These are phyloP conservation scores for Dasyprocta punctata DNA, from an alignment of 2,113 vertebrate species.

Conservation along the genomic window DNA sequence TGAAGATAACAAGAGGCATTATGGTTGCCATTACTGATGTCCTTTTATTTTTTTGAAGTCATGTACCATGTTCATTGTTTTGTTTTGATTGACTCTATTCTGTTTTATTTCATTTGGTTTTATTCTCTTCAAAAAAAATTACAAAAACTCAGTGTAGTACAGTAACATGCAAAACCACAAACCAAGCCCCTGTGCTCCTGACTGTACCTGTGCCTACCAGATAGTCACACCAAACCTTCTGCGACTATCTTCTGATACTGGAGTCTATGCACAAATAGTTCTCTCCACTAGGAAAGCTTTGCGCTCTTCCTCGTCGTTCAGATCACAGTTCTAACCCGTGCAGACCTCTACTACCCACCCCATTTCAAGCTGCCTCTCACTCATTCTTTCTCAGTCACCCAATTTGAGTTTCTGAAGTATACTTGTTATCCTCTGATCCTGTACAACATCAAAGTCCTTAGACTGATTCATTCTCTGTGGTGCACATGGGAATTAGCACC, in stretches of 20 bases:
- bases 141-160: background rate
- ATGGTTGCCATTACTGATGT: too few relatives aligned
- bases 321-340: background rate
- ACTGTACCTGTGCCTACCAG: too few relatives aligned
- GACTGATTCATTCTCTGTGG: background rate
- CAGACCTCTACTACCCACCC: background rate
- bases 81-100: too few relatives aligned
- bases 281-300: too few relatives aligned
- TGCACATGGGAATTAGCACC: background rate
- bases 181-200: background rate
- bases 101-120: too few relatives aligned
- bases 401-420: background rate
- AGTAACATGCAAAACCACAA: background rate
- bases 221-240: background rate
- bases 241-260: background rate
- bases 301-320: background rate
- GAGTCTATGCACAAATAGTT: background rate
- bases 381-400: background rate
- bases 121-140: too few relatives aligned
- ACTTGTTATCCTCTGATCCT: background rate
- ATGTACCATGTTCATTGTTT: too few relatives aligned
- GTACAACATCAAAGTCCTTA: background rate
- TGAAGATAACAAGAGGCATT: too few relatives aligned
- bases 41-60: too few relatives aligned
- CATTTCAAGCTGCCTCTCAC: background rate